phyloP scores from a whole-genome alignment of 64 coral and sea anemone genomes.

The Anthopleura sola region DNA sequence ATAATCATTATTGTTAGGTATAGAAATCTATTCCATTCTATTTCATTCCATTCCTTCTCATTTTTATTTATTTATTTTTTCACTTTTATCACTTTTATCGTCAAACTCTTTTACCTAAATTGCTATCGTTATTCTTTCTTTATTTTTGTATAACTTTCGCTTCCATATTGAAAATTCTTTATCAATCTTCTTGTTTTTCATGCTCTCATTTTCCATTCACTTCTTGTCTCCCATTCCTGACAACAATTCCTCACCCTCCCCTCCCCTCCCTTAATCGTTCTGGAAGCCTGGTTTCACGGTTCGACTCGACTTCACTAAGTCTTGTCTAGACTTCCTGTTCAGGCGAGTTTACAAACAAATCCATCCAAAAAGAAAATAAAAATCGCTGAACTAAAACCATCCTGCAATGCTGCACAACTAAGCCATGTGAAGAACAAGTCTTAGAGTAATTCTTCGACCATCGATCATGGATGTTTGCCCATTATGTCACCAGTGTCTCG shows the following conservation, averaged over 20 bases:
- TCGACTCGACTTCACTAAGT: slow-evolving; percentile 2
- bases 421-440: background rate
- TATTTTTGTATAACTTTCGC: background rate
- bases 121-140: too few species aligned
- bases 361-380: background rate
- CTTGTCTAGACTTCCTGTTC: background rate
- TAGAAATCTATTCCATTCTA: too few species aligned
- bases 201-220: background rate
- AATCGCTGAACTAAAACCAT: slow-evolving; percentile 3
- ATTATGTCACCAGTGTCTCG: slow-evolving; percentile 48
- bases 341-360: slow-evolving; percentile 2
- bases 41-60: too few species aligned
- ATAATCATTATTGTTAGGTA: too few species aligned
- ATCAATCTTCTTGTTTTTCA: background rate
- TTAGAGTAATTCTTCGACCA: background rate
- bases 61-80: too few species aligned
- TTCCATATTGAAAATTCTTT: background rate
- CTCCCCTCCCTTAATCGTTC: background rate
- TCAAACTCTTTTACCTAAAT: too few species aligned
- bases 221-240: background rate
- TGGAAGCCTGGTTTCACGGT: background rate
- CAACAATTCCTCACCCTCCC: background rate
- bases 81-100: too few species aligned
- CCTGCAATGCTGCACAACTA: background rate
- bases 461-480: slow-evolving; percentile 26